These are phyloP conservation scores for Anguilla marmorata DNA, from an alignment of 2,797 vertebrate species.

Conservation along the genomic window DNA sequence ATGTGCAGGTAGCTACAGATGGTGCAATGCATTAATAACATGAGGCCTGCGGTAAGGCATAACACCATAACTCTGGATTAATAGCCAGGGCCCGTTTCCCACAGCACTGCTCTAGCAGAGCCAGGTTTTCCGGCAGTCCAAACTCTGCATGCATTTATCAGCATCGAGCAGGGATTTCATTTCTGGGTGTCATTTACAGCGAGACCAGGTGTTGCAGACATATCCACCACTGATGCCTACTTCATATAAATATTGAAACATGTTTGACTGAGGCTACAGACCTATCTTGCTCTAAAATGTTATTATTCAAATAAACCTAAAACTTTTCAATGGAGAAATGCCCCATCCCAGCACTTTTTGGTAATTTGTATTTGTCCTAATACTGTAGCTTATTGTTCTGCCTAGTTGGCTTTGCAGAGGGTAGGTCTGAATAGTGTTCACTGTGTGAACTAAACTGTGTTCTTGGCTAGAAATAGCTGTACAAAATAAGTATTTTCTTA, in stretches of 20 bases:
- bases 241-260: no score
- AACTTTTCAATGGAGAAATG: neutral
- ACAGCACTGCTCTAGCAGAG: neutral
- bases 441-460: no score
- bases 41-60: neutral
- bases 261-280: neutral
- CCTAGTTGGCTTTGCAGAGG: no score
- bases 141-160: neutral
- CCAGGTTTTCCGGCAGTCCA: neutral
- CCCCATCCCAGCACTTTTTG: no score
- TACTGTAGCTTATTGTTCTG: no score
- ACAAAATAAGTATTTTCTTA: no score
- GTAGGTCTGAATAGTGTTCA: no score
- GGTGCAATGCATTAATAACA: neutral
- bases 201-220: neutral
- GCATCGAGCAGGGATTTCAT: neutral
- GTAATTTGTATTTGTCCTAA: no score
- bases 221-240: neutral
- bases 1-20: neutral
- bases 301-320: neutral
- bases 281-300: conserved; percentile 20
- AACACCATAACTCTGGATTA: neutral
- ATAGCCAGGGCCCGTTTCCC: neutral
- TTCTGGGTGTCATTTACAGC: neutral
- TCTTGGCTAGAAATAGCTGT: no score